A percentile compares a stretch with the other conserved stretches of the same genome.
These are phyloP conservation scores for Nysson spinosus DNA, from an alignment of 2,888 invertebrate genomes.

Conservation along the genomic window DNA sequence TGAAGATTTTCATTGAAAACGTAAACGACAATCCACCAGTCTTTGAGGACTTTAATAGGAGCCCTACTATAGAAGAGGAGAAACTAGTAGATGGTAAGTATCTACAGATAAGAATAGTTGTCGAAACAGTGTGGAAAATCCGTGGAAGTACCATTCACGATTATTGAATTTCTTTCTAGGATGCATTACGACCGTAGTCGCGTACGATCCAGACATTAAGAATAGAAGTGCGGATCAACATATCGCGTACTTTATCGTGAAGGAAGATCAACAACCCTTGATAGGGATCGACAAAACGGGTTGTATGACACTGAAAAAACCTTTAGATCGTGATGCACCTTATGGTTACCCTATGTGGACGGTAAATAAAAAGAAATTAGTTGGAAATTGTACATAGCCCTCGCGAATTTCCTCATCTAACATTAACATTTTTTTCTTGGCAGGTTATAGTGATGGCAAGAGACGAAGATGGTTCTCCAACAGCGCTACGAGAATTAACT, in stretches of 20 bases:
- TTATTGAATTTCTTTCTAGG: slow-evolving; percentile 39
- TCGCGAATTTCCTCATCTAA: neutral
- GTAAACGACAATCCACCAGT: slow-evolving; percentile 96
- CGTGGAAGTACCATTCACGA: neutral
- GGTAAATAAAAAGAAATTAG: too few species aligned
- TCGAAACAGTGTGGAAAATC: too few species aligned
- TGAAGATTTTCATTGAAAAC: slow-evolving; percentile 91
- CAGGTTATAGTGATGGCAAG: slow-evolving; percentile 82
- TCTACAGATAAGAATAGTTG: neutral
- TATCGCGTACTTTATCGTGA: slow-evolving; percentile 87
- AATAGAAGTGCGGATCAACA: slow-evolving; percentile 86
- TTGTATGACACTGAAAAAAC: slow-evolving; percentile 85
- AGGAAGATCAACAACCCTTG: slow-evolving; percentile 84
- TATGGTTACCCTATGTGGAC: slow-evolving; percentile 89
- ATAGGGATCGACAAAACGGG: slow-evolving; percentile 87
- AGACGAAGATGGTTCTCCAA: slow-evolving; percentile 85
- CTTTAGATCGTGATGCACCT: slow-evolving; percentile 93
- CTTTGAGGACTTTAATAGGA: slow-evolving; percentile 85
- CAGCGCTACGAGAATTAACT: slow-evolving; percentile 81
- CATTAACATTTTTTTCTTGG: neutral
- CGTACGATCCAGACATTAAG: slow-evolving; percentile 92
- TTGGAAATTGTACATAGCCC: too few species aligned
- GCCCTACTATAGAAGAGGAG: slow-evolving; percentile 88
- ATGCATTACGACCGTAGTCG: slow-evolving; percentile 80
- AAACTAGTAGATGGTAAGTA: slow-evolving; percentile 80